Evolutionary conservation across 2,888 invertebrate species (phyloP), one percentile per base, ranked within the genome.

Genomic region (Dasysyrphus tricinctus): DNA sequence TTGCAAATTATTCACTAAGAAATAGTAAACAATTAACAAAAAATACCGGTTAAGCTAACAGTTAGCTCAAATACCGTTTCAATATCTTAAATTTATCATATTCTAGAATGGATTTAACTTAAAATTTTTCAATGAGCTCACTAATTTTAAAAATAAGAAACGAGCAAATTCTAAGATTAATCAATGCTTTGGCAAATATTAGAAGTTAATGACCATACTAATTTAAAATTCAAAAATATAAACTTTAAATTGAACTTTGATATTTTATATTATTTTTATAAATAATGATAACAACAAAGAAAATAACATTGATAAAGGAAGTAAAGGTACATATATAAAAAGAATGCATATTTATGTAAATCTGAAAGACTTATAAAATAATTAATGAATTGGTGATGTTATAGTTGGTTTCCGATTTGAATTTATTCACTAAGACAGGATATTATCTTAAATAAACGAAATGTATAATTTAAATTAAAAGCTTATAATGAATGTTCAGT

Each of bases 131-230:
- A 39, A 47, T 65, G 0, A 63, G 47, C 6, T 47, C 16, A 63
- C 5, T n/a, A 47, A 4, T 47, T 11, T 29, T 39, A 14, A 24
- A 59, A 39, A 39, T 8, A 42, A 34, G 19, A 67, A 34, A 67
- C 34, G 34, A 11, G 19, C 37, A 19, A 49, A 11, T 24, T 7
- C 14, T 32, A 32, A 51, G 24, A 7, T 42, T 42, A 42, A 42
- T 12, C 2, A 44, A 7, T 2, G n/a, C 11, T 65, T 19, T 19
- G 34, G 14, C 6, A 49, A 5, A 49, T 49, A 34, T 34, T 16
- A 5, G 3, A 49, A 67, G 67, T 67, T 67, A 67, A 49, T 67
- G 49, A 49, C 67, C 67, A 49, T 12, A 12, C 6, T 16, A 56
- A 16, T 57, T 57, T 19, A 59, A 24, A 65, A 32, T 39, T 42